These are phyloP conservation scores for Lipotes vexillifer DNA, from an alignment of 2,113 vertebrate species.

Conservation along the genomic window DNA sequence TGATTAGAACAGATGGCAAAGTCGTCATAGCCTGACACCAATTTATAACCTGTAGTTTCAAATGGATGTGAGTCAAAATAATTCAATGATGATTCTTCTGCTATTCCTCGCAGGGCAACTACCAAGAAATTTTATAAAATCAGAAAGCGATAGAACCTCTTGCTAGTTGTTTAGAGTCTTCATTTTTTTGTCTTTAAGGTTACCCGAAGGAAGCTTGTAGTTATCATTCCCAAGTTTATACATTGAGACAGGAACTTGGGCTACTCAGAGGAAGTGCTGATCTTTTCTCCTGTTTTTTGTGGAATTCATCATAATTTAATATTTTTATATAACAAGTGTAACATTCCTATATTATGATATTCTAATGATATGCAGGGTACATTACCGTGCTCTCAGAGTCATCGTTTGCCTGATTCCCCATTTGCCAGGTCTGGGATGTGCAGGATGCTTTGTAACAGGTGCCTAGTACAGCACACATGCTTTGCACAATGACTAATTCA, in stretches of 20 bases:
- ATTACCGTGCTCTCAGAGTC: neutral
- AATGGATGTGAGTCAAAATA: neutral
- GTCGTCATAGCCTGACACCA: neutral
- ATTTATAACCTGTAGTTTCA: slow-evolving; percentile 30
- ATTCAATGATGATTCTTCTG: neutral
- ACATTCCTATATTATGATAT: neutral
- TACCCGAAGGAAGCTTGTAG: neutral
- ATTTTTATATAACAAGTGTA: neutral
- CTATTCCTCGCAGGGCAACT: neutral
- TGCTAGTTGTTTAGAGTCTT: neutral
- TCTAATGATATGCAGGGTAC: neutral
- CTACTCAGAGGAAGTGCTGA: neutral
- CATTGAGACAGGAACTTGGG: neutral
- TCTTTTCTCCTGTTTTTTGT: neutral
- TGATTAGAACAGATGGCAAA: slow-evolving; percentile 47
- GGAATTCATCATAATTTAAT: neutral
- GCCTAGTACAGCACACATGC: neutral
- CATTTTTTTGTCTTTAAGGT: neutral
- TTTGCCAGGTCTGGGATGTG: neutral
- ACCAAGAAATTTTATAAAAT: neutral
- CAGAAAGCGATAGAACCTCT: neutral
- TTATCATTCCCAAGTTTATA: neutral
- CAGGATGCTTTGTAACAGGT: neutral
- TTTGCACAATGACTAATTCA: neutral
- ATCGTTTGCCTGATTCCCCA: neutral